Evolutionary conservation across 1,140 invertebrate species (phyloP), one percentile per base, ranked within the genome.

Genomic region (Spodoptera litura): DNA sequence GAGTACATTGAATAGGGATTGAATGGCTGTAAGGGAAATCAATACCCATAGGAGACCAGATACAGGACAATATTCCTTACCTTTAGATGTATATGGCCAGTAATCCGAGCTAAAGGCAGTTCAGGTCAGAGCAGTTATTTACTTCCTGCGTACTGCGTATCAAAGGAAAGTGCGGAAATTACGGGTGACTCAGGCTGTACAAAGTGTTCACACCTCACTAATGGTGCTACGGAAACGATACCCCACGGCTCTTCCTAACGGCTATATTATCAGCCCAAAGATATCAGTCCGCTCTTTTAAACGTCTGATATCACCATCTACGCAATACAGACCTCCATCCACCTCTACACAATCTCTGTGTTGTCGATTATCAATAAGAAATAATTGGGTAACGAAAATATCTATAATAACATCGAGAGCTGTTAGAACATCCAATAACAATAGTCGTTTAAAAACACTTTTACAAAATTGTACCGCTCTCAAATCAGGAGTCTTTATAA

Each of bases 131-230:
- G 58, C 20, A 27, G 71, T 38, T 73, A 71, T 71, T 71, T 71
- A 73, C 71, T 75, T 75, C 73, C 73, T 75, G 73, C n/a, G 44
- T 10, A 53, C 58, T 53, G 59, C 59, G 58, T 53, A 64, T 75
- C 73, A 75, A 75, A 75, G 73, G 71, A 12, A 59, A 49, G 13
- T 64, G 73, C 73, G 73, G 73, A 75, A 75, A 75, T 75, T 75
- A 75, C 49, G 56, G 73, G 73, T 38, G 13, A 64, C 59, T 61
- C 31, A 61, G 38, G 73, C 59, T 64, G 44, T 27, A 31, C 49
- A 64, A 53, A 73, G 71, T 75, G 59, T 58, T 75, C 73, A 35
- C 44, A 52, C 44, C 44, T 49, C 59, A 55, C 59, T 62, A 62
- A 62, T 73, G 71, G 71, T 35, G 31, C 31, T 31, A 27, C 55